Percentiles rank a stretch among this genome's conserved stretches.
Evolutionary conservation across 2,888 invertebrate genomes (phyloP).

Genomic region (Unio delphinus): DNA sequence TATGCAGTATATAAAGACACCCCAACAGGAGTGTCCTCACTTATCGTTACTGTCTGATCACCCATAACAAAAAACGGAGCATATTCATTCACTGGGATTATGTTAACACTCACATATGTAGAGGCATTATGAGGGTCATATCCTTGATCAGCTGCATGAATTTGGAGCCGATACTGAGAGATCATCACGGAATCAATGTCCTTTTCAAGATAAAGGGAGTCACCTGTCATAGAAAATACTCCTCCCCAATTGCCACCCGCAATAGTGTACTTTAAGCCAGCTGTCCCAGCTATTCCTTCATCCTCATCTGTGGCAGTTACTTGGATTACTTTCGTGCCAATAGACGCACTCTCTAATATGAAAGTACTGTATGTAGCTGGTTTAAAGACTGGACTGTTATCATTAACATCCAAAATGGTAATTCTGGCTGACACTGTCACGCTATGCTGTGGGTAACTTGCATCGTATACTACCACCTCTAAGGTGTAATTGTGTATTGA

Average conservation of each 20-base stretch:
- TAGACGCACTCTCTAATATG: slow-evolving; percentile 88
- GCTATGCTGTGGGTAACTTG: too few relatives aligned
- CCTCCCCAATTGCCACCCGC: slow-evolving; percentile 42
- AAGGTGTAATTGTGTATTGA: too few relatives aligned
- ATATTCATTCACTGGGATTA: slow-evolving; percentile 56
- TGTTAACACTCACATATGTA: slow-evolving; percentile 35
- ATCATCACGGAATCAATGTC: slow-evolving; percentile 54
- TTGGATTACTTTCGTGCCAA: slow-evolving; percentile 21
- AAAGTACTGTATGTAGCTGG: slow-evolving; percentile 92
- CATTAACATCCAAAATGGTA: slow-evolving; percentile 93
- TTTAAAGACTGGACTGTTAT: slow-evolving; percentile 93
- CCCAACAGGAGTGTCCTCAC: slow-evolving; percentile 44
- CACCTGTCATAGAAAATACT: slow-evolving; percentile 26
- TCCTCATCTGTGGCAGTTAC: slow-evolving; percentile 41
- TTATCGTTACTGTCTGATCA: slow-evolving; percentile 36
- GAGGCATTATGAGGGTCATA: slow-evolving; percentile 35
- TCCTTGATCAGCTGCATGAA: slow-evolving; percentile 53
- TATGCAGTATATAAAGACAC: slow-evolving; percentile 37
- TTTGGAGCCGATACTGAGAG: slow-evolving; percentile 39
- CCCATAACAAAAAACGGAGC: slow-evolving; percentile 39
- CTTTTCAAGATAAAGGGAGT: slow-evolving; percentile 31
- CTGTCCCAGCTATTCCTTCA: slow-evolving; percentile 39
- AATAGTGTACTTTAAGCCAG: slow-evolving; percentile 39
- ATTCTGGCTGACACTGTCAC: slow-evolving; percentile 76
- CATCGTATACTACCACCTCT: too few relatives aligned